Percentiles rank a stretch among this genome's conserved stretches.
These are phyloP conservation scores for Lamprologus tigripictilis DNA, from an alignment of 2,113 vertebrate genomes.

Conservation along the genomic window DNA sequence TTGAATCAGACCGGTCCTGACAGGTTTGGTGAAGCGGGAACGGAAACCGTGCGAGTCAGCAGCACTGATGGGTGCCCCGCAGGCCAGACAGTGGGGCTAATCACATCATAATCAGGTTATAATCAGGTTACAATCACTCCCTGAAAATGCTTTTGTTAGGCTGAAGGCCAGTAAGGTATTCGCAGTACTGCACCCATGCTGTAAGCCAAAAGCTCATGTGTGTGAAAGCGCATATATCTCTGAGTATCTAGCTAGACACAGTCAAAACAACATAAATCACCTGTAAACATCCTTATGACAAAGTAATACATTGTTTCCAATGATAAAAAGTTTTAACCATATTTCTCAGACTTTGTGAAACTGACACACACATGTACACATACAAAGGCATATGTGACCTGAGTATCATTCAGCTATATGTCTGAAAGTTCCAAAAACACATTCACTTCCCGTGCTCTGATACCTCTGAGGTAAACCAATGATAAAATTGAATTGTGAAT, in stretches of 20 bases:
- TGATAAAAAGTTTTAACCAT: not conserved
- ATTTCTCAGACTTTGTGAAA: not conserved
- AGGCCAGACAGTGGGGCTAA: conserved; percentile 48
- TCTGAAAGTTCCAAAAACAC: not conserved
- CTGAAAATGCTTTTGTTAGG: conserved; percentile 51
- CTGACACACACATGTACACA: not conserved
- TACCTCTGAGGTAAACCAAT: not conserved
- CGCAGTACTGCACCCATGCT: not conserved
- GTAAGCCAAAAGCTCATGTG: conserved; percentile 20
- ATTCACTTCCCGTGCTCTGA: not conserved
- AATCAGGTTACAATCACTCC: conserved; percentile 60
- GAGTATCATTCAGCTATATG: not conserved
- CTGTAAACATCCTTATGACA: not conserved
- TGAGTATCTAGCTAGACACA: not conserved
- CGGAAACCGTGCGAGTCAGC: conserved; percentile 54
- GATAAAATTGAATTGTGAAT: not conserved
- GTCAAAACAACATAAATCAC: conserved; percentile 31
- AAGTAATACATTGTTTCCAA: not conserved
- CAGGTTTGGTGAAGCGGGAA: conserved; percentile 61
- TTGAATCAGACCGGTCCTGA: conserved; percentile 53
- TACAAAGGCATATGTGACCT: not conserved
- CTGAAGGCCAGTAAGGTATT: not conserved
- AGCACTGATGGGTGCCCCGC: conserved; percentile 29
- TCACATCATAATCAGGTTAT: conserved; percentile 57
- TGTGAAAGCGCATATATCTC: not conserved